Evolutionary conservation across 2,888 invertebrate species (phyloP).

Genomic region (Lissonota sp.): DNA sequence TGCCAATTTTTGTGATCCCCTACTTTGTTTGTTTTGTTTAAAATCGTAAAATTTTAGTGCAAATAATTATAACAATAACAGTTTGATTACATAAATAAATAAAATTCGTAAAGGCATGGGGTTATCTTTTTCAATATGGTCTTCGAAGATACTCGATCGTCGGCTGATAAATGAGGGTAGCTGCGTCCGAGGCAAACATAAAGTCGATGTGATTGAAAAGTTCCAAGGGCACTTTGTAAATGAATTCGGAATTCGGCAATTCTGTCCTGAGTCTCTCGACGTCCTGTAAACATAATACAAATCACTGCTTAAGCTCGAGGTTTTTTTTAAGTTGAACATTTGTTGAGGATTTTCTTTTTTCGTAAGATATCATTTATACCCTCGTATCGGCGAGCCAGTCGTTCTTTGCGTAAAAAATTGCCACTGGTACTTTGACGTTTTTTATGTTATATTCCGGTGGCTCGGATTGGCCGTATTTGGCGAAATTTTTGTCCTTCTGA

Average conservation of each 20-base stretch:
- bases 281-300: conserved; percentile 83
- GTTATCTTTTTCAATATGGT: conserved; percentile 3
- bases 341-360: too few relatives aligned
- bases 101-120: background rate
- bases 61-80: background rate
- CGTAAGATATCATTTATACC: conserved; percentile 52
- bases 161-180: conserved; percentile 72
- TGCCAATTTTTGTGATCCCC: background rate
- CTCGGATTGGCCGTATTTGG: conserved; percentile 85
- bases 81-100: conserved; percentile 13
- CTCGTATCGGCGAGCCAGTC: conserved; percentile 87
- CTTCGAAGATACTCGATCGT: conserved; percentile 67
- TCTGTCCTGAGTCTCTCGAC: conserved; percentile 85
- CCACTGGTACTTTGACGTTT: conserved; percentile 87
- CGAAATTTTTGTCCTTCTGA: conserved; percentile 84
- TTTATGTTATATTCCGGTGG: conserved; percentile 87
- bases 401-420: conserved; percentile 87
- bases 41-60: background rate
- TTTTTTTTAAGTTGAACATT: too few relatives aligned
- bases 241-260: conserved; percentile 84
- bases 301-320: background rate
- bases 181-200: conserved; percentile 72
- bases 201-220: conserved; percentile 77
- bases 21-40: background rate
- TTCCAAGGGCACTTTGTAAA: conserved; percentile 71